A percentile compares a stretch with the other conserved stretches of the same genome.
Evolutionary conservation across 2,113 vertebrate genomes (phyloP).

Genomic region (Aptenodytes forsteri): DNA sequence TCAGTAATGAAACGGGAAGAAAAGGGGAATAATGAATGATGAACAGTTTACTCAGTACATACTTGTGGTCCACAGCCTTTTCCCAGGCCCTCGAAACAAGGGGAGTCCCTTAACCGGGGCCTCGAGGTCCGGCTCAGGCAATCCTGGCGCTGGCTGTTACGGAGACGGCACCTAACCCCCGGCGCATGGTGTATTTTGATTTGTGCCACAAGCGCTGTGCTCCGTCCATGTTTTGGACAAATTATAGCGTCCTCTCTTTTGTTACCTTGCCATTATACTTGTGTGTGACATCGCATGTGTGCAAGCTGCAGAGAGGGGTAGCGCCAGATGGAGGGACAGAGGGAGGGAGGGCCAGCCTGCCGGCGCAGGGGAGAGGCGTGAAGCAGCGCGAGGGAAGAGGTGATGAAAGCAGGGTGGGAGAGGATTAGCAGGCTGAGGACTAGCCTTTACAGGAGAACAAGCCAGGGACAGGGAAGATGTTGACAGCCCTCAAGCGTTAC

Average conservation of each 20-base stretch:
- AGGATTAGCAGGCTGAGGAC: background rate
- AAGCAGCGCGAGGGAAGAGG: background rate
- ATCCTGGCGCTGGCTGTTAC: background rate
- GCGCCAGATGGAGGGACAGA: accelerated
- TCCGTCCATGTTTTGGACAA: background rate
- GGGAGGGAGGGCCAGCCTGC: background rate
- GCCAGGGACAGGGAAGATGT: background rate
- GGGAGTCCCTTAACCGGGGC: accelerated
- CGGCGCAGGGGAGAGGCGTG: background rate
- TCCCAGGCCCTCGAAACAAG: background rate
- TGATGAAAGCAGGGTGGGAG: background rate
- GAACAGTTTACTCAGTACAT: background rate
- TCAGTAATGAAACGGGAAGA: background rate
- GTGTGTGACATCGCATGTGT: background rate
- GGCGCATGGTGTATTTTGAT: background rate
- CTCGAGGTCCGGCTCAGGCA: background rate
- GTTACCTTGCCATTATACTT: background rate
- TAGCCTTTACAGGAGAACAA: background rate
- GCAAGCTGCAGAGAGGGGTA: background rate
- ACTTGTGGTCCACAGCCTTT: background rate
- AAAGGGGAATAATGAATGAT: background rate
- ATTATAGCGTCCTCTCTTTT: background rate
- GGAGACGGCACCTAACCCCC: background rate
- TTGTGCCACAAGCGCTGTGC: background rate
- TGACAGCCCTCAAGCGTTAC: background rate